Conservation (phyloP, 2,797 vertebrate species). For the Harpagifer antarcticus region DNA sequence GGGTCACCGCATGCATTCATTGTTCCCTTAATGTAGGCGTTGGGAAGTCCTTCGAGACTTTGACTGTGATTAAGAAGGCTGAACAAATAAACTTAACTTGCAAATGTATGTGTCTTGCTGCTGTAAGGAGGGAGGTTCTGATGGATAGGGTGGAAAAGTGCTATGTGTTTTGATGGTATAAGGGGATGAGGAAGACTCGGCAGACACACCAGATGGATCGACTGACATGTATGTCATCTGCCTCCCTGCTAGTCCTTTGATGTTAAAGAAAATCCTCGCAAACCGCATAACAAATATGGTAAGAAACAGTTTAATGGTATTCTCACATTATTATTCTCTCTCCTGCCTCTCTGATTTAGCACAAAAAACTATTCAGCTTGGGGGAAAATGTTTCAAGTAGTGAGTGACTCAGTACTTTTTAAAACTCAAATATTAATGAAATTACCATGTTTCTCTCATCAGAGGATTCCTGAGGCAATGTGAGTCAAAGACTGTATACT, state of each 20-base stretch:
- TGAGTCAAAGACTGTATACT: slow-evolving; percentile 2
- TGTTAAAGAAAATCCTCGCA: background rate
- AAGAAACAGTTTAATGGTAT: slow-evolving; percentile 2
- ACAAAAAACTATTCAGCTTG: slow-evolving; percentile 13
- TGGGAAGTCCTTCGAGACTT: slow-evolving; percentile 42
- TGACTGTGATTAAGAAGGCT: slow-evolving; percentile 38
- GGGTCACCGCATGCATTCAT: slow-evolving; percentile 51
- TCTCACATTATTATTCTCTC: slow-evolving; percentile 11
- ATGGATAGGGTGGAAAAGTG: background rate
- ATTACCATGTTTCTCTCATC: background rate
- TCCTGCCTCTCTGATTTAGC: background rate
- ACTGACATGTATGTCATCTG: slow-evolving; percentile 17
- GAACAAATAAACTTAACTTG: slow-evolving; percentile 36
- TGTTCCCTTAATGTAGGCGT: slow-evolving; percentile 49
- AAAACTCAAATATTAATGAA: slow-evolving; percentile 21
- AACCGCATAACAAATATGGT: background rate
- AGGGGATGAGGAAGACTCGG: slow-evolving; percentile 30
- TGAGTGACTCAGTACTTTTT: slow-evolving; percentile 8
- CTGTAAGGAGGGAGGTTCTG: slow-evolving; percentile 16
- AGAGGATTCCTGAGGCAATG: slow-evolving; percentile 11
- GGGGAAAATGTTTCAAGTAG: background rate
- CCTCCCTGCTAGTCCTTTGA: background rate
- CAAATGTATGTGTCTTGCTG: slow-evolving; percentile 27
- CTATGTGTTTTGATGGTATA: slow-evolving; percentile 14
- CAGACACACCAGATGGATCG: slow-evolving; percentile 30